Base-by-base conservation (phyloP, 2,113 vertebrate genomes). In the Ciconia maguari region DNA sequence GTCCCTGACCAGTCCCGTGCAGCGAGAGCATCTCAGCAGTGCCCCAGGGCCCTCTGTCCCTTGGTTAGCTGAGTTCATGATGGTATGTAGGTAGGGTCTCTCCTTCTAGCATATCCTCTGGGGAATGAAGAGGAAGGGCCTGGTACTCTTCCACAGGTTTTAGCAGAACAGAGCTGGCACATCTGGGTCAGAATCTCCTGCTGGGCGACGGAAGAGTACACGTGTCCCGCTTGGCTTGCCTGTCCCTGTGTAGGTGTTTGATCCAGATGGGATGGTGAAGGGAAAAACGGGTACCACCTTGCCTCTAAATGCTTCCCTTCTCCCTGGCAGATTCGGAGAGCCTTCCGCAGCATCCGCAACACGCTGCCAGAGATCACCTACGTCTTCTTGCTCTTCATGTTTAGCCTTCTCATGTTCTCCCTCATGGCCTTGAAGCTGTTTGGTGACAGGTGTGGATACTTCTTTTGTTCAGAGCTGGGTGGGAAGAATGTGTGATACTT, bases 371-470 rank as follows among this genome's bases (percentile, higher is more conserved):
- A 99, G 96, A 98, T 99, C 97, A 97, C 98, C 68, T 99, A 98
- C 0, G 99, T 99, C 75, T 99, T 99, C 97, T 96, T 99, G 89
- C 97, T 99, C 95, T 99, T 99, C 93, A 98, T 99, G 95, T 99
- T 99, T 98, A 99, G 99, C 66, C 90, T 99, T 85, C 98, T 99
- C 34, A 98, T 99, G 68, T 99, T 99, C 96, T 99, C 99, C 66
- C 99, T 99, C 55, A 99, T 99, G 99, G 99, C 98, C 57, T 87
- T 99, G 93, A 99, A 99, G 93, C 98, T 99, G 48, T 98, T 99
- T 70, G 98, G 98, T 29, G 98, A 98, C 94, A 98, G 99, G 99
- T 99, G 92, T 92, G 94, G 29, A 10, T 21, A 1, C 16, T 55
- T 6, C 18, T 64, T 68, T 48, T 79, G 66, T 36, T 84, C 29